Conservation (phyloP, 2,797 vertebrate species). For the Cephalopachus bancanus region DNA sequence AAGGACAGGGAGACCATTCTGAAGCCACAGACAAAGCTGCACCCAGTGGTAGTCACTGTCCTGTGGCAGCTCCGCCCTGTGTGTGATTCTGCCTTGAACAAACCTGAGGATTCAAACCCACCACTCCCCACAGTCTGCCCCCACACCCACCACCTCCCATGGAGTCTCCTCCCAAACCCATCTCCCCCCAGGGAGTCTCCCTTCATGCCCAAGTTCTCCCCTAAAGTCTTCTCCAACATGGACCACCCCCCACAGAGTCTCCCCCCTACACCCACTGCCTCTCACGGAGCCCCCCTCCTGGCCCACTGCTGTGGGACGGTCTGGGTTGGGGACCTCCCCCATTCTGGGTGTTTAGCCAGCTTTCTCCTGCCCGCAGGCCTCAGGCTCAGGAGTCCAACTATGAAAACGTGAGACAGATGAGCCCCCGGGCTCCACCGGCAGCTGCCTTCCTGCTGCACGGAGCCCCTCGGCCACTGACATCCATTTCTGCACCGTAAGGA, state of each 20-base stretch:
- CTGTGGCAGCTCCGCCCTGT: background rate
- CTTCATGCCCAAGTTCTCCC: too few relatives aligned
- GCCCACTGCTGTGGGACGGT: background rate
- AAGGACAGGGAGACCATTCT: background rate
- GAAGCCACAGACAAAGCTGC: background rate
- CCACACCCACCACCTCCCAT: too few relatives aligned
- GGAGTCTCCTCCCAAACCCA: too few relatives aligned
- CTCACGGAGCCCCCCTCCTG: background rate
- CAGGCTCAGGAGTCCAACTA: conserved; percentile 89
- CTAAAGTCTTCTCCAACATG: too few relatives aligned
- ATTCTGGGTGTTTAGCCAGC: background rate
- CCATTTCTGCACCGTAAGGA: background rate
- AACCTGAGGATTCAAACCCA: too few relatives aligned
- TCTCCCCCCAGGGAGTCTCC: too few relatives aligned
- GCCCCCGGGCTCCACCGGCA: background rate
- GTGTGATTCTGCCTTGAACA: background rate
- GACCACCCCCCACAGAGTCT: too few relatives aligned
- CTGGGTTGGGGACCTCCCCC: background rate
- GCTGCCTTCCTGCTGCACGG: background rate
- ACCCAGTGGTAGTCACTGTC: too few relatives aligned
- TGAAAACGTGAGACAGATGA: conserved; percentile 86
- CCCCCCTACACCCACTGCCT: too few relatives aligned
- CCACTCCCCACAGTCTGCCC: too few relatives aligned
- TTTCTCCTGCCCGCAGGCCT: conserved; percentile 82
- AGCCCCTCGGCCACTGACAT: background rate